Evolutionary conservation across 2,113 vertebrate genomes (phyloP).

Genomic region (Trichomycterus rosablanca): DNA sequence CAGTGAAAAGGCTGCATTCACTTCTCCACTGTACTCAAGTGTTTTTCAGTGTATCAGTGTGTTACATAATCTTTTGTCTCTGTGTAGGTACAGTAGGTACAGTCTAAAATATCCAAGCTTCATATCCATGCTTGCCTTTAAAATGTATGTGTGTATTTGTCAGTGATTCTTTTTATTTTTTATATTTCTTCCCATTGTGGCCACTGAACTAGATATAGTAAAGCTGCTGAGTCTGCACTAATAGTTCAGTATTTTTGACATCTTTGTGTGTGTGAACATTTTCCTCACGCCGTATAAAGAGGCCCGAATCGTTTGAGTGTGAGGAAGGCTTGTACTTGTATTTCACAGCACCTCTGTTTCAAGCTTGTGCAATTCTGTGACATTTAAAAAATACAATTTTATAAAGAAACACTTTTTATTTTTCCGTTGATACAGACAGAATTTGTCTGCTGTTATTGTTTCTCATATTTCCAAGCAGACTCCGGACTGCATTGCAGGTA

Average conservation of each 20-base stretch:
- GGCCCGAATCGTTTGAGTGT: too few relatives aligned
- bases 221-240: conserved; percentile 14
- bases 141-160: too few relatives aligned
- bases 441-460: background rate
- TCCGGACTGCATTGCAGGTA: conserved; percentile 10
- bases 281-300: background rate
- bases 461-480: background rate
- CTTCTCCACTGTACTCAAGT: background rate
- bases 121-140: too few relatives aligned
- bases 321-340: background rate
- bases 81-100: background rate
- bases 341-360: background rate
- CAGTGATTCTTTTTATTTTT: too few relatives aligned
- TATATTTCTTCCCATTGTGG: too few relatives aligned
- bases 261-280: background rate
- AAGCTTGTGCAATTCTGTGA: background rate
- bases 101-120: too few relatives aligned
- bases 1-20: background rate
- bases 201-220: background rate
- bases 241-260: background rate
- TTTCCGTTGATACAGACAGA: background rate
- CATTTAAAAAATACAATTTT: background rate
- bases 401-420: background rate
- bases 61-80: background rate
- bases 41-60: background rate